Base-by-base conservation (phyloP, 2,113 vertebrate species). In the Butastur rufipennis region DNA sequence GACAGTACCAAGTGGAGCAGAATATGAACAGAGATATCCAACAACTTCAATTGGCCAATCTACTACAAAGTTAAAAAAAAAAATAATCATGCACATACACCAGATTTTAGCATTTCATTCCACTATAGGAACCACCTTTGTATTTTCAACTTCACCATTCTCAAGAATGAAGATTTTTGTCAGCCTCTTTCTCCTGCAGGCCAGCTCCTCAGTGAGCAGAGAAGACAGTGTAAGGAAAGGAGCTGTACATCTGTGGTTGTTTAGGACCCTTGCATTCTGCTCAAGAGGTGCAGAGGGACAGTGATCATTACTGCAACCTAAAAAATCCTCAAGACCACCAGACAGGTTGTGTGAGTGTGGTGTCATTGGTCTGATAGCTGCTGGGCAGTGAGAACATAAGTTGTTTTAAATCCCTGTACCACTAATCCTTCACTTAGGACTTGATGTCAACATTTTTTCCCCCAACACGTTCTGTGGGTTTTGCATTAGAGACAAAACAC, bases 121-220 rank as follows among this genome's bases (percentile, higher is more conserved):
- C 4, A 21, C 29, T 58, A 9, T 1, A 79, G 47, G 25, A 92
- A 81, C 27, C 4, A 63, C 8, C 9, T 82, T 55, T 0, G 0
- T 34, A 72, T 40, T 86, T 92, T 86, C 40, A 75, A 31, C 22
- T 75, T 85, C 14, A 78, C 13, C 5, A 3, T 53, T 90, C 27
- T 53, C 56, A 66, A 66, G n/a, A 75, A 71, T 22, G 25, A 59
- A 52, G n/a, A 53, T 47, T 31, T 72, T 9, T 47, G 32, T 17
- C n/a, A 75, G 66, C 16, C 27, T 55, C 23, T 25, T 56, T 78
- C 22, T 87, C 26, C 58, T 68, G 23, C 21, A 34, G 36, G 75
- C 34, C 36, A 86, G 47, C 16, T 50, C 61, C n/a, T 8, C 78
- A 73, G 22, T 3, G 22, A 80, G 47, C 34, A 82, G 61, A 73